Percentiles rank a stretch among this genome's conserved stretches.
Evolutionary conservation across 1,140 invertebrate species (phyloP).

Genomic region (Neotoxoptera formosana): DNA sequence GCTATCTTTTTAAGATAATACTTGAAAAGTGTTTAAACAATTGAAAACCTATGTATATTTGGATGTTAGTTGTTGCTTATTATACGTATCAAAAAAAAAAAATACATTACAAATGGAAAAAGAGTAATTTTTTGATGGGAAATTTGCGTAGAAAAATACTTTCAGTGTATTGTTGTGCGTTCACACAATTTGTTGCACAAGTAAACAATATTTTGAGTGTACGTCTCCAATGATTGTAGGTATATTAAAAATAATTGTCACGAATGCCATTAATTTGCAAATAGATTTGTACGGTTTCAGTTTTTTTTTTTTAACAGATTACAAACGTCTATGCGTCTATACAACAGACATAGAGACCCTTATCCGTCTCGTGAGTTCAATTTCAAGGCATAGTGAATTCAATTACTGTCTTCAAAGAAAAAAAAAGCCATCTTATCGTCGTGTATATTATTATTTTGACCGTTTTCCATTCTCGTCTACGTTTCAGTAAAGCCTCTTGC

Average conservation of each 20-base stretch:
- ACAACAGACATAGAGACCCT: neutral
- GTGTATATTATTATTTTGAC: constrained; percentile 8
- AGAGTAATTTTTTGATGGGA: no score
- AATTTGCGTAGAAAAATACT: no score
- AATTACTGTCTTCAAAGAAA: neutral
- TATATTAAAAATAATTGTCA: neutral
- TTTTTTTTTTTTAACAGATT: neutral
- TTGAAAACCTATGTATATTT: neutral
- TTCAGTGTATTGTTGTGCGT: no score
- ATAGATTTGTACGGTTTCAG: neutral
- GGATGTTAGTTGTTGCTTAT: no score
- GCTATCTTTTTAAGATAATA: neutral
- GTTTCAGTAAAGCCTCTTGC: neutral
- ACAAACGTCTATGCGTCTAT: neutral
- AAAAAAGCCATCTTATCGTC: neutral
- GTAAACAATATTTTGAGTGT: neutral
- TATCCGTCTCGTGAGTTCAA: neutral
- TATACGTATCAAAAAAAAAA: no score
- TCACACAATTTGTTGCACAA: neutral
- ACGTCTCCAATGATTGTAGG: no score
- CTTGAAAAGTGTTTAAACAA: neutral
- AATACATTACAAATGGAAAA: no score
- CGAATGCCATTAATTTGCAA: neutral
- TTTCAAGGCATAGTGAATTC: constrained; percentile 2
- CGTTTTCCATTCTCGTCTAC: neutral